phyloP scores from a whole-genome alignment of 2,888 invertebrate species.

The Perizoma flavofasciatum region DNA sequence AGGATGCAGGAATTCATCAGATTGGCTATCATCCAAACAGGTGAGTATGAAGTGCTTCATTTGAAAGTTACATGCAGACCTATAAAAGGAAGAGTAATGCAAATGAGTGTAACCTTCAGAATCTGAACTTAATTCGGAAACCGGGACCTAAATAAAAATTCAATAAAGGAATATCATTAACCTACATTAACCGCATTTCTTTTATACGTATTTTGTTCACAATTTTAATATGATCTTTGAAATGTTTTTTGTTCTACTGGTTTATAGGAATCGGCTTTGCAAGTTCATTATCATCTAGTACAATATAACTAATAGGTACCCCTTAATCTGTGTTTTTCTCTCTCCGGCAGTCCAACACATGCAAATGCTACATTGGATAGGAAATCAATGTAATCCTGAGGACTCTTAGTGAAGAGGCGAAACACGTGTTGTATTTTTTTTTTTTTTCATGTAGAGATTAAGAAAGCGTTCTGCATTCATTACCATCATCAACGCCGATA shows the following conservation, averaged over 20 bases:
- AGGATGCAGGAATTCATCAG: conserved; percentile 4
- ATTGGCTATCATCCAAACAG: conserved; percentile 8
- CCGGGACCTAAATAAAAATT: conserved; percentile 1
- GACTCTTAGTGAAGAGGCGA: too few species aligned
- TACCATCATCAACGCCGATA: too few species aligned
- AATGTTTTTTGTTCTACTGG: not conserved
- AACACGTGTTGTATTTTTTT: too few species aligned
- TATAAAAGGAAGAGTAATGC: too few species aligned
- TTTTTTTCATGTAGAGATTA: too few species aligned
- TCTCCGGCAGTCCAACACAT: too few species aligned
- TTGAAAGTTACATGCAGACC: too few species aligned
- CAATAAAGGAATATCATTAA: conserved; percentile 3
- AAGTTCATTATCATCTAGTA: not conserved
- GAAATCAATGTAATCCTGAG: too few species aligned
- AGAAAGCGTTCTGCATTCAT: too few species aligned
- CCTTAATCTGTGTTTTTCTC: too few species aligned
- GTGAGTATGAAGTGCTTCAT: not conserved
- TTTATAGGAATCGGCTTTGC: not conserved
- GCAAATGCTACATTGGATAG: too few species aligned
- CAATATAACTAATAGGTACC: not conserved
- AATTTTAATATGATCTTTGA: not conserved
- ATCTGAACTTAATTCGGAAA: not conserved
- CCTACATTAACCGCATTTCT: not conserved
- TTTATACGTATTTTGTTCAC: not conserved
- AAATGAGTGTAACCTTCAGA: too few species aligned